Percentiles rank a stretch among this genome's conserved stretches.
Conservation (phyloP, 2,888 invertebrate species). For the Synanthedon myopaeformis region DNA sequence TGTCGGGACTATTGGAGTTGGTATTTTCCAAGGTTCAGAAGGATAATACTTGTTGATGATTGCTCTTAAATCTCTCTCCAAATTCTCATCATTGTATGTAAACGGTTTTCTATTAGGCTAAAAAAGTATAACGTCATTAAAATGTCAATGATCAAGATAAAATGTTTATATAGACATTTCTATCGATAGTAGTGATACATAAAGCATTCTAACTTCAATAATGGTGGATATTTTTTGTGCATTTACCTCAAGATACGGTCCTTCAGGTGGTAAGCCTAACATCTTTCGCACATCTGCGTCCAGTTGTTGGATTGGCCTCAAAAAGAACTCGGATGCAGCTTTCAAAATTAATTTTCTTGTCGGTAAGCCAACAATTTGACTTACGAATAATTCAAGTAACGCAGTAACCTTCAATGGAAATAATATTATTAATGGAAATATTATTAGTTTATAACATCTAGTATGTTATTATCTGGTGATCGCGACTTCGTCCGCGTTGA, state of each 20-base stretch:
- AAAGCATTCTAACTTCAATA: too few species aligned
- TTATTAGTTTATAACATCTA: too few species aligned
- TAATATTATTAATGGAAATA: too few species aligned
- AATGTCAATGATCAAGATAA: too few species aligned
- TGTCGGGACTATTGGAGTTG: constrained; percentile 13
- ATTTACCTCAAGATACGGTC: neutral
- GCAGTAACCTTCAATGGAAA: constrained; percentile 28
- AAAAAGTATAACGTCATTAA: neutral
- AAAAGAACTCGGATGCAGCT: constrained; percentile 33
- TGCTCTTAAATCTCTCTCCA: constrained; percentile 21
- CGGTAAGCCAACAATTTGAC: constrained; percentile 19
- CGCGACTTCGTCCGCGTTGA: too few species aligned
- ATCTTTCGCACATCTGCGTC: constrained; percentile 28
- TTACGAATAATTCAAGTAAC: constrained; percentile 31
- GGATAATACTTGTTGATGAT: constrained; percentile 30
- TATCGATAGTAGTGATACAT: too few species aligned
- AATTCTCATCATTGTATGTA: constrained; percentile 16
- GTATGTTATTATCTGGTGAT: too few species aligned
- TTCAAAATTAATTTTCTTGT: constrained; percentile 28
- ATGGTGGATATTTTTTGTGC: too few species aligned
- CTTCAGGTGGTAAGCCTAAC: constrained; percentile 15
- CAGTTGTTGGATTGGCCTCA: constrained; percentile 26
- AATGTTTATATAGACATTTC: too few species aligned
- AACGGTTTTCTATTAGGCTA: constrained; percentile 17
- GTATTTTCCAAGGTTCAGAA: constrained; percentile 10